A percentile compares a stretch with the other conserved stretches of the same genome.
These are phyloP conservation scores for Hippolais icterina DNA, from an alignment of 2,113 vertebrate genomes.

Conservation along the genomic window DNA sequence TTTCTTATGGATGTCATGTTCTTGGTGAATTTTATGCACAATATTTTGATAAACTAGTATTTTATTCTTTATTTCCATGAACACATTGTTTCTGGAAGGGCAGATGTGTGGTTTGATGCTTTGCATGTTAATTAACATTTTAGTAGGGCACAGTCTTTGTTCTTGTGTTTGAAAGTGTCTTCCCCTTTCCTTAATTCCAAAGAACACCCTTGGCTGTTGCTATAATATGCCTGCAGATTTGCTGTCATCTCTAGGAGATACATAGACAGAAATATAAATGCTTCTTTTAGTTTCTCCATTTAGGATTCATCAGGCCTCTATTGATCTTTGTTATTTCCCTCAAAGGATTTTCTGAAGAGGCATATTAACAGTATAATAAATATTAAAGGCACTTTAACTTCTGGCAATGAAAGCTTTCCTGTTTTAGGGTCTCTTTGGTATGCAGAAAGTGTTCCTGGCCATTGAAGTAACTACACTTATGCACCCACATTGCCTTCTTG, in stretches of 20 bases:
- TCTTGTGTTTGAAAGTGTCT: neutral
- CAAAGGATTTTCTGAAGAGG: conserved; percentile 59
- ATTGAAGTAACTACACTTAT: neutral
- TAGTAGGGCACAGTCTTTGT: neutral
- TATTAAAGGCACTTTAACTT: conserved; percentile 67
- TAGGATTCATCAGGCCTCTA: conserved; percentile 47
- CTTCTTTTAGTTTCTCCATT: conserved; percentile 67
- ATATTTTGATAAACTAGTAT: neutral
- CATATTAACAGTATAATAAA: conserved; percentile 64
- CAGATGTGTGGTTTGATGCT: neutral
- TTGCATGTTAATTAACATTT: neutral
- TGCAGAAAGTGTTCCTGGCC: neutral
- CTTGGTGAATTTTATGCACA: neutral
- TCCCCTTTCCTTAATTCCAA: neutral
- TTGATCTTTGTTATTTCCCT: conserved; percentile 64
- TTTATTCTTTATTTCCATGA: neutral
- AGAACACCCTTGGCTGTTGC: neutral
- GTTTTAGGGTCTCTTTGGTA: neutral
- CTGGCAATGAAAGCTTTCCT: conserved; percentile 32
- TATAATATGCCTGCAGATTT: neutral
- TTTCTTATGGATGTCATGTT: neutral
- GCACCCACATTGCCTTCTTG: neutral
- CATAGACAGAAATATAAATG: conserved; percentile 63
- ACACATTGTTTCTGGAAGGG: neutral
- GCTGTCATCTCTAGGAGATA: conserved; percentile 31